Evolutionary conservation across 2,113 vertebrate genomes (phyloP).

Genomic region (Oncorhynchus clarkii): DNA sequence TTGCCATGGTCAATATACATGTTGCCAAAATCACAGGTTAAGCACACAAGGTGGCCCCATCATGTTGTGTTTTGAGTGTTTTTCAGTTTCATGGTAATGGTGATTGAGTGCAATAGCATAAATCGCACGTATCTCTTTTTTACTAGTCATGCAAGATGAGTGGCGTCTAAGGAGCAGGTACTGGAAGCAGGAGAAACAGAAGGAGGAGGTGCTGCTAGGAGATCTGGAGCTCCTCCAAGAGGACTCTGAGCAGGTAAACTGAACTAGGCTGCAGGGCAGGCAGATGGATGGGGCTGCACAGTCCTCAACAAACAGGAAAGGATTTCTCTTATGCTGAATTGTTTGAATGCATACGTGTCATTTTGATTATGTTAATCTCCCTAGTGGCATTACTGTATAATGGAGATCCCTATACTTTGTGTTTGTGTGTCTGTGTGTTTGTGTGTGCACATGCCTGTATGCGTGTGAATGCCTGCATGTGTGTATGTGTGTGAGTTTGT

Average conservation of each 20-base stretch:
- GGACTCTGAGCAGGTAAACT: conserved; percentile 67
- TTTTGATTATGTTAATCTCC: too few species aligned
- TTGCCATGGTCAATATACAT: too few species aligned
- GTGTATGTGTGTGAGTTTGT: conserved; percentile 6
- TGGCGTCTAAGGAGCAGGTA: conserved; percentile 63
- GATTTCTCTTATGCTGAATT: too few species aligned
- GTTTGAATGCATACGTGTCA: too few species aligned
- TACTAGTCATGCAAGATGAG: conserved; percentile 64
- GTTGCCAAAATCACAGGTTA: too few species aligned
- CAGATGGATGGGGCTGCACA: background rate
- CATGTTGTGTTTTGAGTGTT: background rate
- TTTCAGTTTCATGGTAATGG: too few species aligned
- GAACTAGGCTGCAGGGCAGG: background rate
- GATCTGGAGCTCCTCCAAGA: conserved; percentile 66
- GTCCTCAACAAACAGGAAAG: too few species aligned
- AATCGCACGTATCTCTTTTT: too few species aligned
- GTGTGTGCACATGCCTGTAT: background rate
- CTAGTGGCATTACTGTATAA: too few species aligned
- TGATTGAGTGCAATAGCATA: too few species aligned
- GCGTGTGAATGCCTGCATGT: conserved; percentile 5
- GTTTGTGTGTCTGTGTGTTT: background rate
- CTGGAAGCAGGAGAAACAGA: conserved; percentile 74
- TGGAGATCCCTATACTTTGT: too few species aligned
- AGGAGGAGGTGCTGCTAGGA: conserved; percentile 71
- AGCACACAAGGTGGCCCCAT: too few species aligned